These are phyloP conservation scores for Pipra filicauda DNA, from an alignment of 2,113 vertebrate species.

Conservation along the genomic window DNA sequence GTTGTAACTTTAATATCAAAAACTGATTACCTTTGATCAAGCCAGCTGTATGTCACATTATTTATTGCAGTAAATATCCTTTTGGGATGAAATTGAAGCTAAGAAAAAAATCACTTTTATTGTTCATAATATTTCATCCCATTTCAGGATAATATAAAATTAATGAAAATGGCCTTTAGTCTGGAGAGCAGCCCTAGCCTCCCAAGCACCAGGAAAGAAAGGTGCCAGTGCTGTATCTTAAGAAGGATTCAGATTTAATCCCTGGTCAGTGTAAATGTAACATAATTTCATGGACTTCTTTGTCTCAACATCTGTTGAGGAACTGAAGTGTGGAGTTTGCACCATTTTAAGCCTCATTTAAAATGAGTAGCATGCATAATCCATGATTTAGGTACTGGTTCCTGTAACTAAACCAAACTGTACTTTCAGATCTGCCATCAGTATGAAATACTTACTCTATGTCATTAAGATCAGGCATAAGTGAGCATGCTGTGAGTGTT, in stretches of 20 bases:
- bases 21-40: constrained; percentile 17
- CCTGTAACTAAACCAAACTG: neutral
- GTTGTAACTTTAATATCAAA: constrained; percentile 5
- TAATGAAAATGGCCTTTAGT: constrained; percentile 4
- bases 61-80: constrained; percentile 13
- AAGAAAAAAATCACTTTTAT: neutral
- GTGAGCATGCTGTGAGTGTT: neutral
- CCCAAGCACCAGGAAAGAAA: neutral
- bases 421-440: neutral
- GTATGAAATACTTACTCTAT: neutral
- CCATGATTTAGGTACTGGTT: neutral
- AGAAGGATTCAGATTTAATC: neutral
- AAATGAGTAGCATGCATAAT: neutral
- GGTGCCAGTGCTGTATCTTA: neutral
- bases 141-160: neutral
- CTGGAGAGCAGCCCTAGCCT: neutral
- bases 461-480: neutral
- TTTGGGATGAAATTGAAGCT: neutral
- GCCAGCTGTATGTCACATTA: neutral
- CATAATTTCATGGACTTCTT: neutral
- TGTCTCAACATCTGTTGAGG: neutral
- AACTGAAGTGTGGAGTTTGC: neutral
- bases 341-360: neutral
- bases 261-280: neutral
- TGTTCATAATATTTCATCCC: neutral